Conservation (phyloP, 2,113 vertebrate species). For the Macrotus californicus region DNA sequence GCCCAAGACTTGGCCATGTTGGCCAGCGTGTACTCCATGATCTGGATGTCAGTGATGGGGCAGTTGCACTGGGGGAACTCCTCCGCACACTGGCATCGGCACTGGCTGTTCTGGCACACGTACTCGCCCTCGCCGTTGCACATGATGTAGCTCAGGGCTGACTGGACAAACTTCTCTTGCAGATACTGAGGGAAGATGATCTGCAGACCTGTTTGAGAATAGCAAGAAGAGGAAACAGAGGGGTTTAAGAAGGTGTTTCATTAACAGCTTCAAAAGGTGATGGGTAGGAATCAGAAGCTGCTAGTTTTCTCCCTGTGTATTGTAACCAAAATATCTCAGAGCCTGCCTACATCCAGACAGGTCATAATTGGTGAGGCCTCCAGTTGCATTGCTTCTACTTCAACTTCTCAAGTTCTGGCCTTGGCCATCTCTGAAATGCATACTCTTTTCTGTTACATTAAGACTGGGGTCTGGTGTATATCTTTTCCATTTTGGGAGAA, state of each 20-base stretch:
- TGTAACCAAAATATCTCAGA: not conserved
- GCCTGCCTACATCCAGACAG: not conserved
- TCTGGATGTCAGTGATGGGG: constrained; percentile 97
- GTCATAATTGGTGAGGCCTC: not conserved
- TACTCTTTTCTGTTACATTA: not conserved
- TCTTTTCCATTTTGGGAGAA: not conserved
- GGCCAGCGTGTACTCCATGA: constrained; percentile 95
- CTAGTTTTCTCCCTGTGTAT: not conserved
- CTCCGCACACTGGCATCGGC: constrained; percentile 92
- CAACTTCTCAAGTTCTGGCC: not conserved
- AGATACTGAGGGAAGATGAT: constrained; percentile 98
- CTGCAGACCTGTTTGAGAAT: constrained; percentile 89
- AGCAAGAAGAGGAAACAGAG: not conserved
- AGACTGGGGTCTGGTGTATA: not conserved
- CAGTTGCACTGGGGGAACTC: constrained; percentile 99
- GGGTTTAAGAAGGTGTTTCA: constrained; percentile 52
- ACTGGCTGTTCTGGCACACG: constrained; percentile 92
- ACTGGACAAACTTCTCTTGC: constrained; percentile 99
- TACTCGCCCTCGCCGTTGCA: constrained; percentile 98
- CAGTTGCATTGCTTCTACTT: not conserved
- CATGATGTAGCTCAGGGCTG: constrained; percentile 99
- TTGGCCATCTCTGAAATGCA: not conserved
- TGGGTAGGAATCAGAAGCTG: constrained; percentile 11
- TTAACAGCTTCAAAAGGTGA: constrained; percentile 64
- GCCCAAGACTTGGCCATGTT: constrained; percentile 95